These are phyloP conservation scores for Zosterops pallidus DNA, from an alignment of 2,113 vertebrate genomes.

Conservation along the genomic window DNA sequence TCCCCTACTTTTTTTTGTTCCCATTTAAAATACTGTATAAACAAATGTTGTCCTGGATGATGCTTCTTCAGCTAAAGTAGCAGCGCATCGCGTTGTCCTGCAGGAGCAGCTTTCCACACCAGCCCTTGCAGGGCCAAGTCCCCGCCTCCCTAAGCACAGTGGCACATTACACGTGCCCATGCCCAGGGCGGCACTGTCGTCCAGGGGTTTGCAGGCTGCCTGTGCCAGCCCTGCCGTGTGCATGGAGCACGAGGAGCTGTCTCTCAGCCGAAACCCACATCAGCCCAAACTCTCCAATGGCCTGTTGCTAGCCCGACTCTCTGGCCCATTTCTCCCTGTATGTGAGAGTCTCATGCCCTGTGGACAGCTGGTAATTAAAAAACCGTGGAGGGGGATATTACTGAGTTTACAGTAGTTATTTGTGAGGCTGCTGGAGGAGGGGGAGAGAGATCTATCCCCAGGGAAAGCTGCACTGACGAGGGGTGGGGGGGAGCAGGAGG, in stretches of 20 bases:
- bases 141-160: neutral
- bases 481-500: constrained; percentile 55
- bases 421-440: constrained; percentile 62
- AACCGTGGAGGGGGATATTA: constrained; percentile 72
- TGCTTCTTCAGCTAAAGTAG: neutral
- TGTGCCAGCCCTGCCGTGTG: neutral
- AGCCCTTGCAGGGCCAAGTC: neutral
- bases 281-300: neutral
- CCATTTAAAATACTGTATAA: neutral
- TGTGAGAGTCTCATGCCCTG: neutral
- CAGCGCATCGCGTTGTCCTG: neutral
- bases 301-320: constrained; percentile 30
- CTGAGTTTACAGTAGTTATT: constrained; percentile 77
- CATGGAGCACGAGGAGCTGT: neutral
- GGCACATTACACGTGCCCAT: fast-evolving
- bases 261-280: neutral
- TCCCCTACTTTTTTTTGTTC: neutral
- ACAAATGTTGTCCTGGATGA: neutral
- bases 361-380: constrained; percentile 71
- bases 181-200: neutral
- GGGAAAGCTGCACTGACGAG: constrained; percentile 67
- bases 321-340: neutral
- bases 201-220: neutral
- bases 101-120: neutral
- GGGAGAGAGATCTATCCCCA: constrained; percentile 70